Evolutionary conservation across 37 sponge, comb jelly and placozoan species (phyloP).

Genomic region (Cliona cf. orientalis): DNA sequence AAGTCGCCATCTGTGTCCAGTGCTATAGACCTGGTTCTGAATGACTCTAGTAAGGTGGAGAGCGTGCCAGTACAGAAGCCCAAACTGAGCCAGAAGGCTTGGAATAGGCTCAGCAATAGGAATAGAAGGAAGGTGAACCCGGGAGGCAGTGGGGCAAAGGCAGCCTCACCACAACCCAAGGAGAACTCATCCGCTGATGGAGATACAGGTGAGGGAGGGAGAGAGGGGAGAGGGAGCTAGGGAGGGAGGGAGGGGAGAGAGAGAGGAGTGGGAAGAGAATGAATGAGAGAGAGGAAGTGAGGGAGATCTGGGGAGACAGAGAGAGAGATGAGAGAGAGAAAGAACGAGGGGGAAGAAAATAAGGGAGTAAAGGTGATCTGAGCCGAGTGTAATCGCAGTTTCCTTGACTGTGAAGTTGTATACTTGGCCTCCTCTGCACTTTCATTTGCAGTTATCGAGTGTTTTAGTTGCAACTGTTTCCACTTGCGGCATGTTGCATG

Average conservation of each 20-base stretch:
- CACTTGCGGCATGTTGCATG: too few relatives aligned
- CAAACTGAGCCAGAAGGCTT: conserved; percentile 24
- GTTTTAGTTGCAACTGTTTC: too few relatives aligned
- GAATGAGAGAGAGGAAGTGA: background rate
- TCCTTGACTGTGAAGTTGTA: too few relatives aligned
- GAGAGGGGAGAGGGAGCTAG: background rate
- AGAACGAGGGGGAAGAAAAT: too few relatives aligned
- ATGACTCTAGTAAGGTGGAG: conserved; percentile 7
- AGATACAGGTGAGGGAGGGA: too few relatives aligned
- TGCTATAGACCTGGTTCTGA: conserved; percentile 22
- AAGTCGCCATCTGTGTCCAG: background rate
- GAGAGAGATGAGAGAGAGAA: too few relatives aligned
- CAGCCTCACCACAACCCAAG: background rate
- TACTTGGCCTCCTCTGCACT: too few relatives aligned
- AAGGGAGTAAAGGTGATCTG: too few relatives aligned
- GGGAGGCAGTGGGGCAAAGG: background rate
- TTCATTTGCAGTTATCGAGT: too few relatives aligned
- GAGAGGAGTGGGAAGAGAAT: background rate
- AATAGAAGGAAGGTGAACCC: background rate
- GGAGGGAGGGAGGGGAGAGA: background rate
- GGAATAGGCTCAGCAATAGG: conserved; percentile 25
- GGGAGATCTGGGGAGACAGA: too few relatives aligned
- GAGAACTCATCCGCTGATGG: too few relatives aligned
- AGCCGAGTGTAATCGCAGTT: too few relatives aligned
- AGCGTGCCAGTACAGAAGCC: conserved; percentile 1